Conservation (phyloP, 1,140 invertebrate genomes). For the Lepidostoma basale region DNA sequence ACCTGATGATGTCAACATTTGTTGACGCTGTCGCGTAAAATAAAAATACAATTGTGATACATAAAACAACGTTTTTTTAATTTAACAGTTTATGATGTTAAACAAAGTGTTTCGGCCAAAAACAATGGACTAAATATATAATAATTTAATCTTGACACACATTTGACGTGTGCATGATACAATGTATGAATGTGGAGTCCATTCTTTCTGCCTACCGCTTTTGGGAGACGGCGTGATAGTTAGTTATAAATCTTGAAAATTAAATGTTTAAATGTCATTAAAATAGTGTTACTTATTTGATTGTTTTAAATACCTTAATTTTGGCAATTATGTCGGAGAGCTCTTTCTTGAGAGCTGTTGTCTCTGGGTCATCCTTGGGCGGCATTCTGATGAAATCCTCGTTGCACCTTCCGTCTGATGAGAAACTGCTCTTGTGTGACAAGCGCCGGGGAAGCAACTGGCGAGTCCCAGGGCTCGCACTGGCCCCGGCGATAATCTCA, state of each 20-base stretch:
- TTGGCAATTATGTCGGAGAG: slow-evolving; percentile 76
- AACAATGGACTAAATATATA: no score
- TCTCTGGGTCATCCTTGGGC: slow-evolving; percentile 82
- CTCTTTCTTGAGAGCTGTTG: slow-evolving; percentile 75
- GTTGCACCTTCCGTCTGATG: no score
- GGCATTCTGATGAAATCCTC: slow-evolving; percentile 51
- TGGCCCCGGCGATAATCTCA: slow-evolving; percentile 30
- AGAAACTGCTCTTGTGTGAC: not conserved
- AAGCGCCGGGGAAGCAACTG: slow-evolving; percentile 5
- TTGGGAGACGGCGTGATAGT: no score
- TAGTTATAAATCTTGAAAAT: not conserved
- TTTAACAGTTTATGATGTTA: no score
- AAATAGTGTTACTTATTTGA: not conserved
- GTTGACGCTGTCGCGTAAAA: no score
- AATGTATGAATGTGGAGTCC: not conserved
- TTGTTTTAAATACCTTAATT: slow-evolving; percentile 68
- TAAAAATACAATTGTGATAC: no score
- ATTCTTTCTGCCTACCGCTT: no score
- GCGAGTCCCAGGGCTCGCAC: not conserved
- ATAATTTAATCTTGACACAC: not conserved
- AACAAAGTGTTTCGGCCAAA: no score
- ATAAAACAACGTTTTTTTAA: no score
- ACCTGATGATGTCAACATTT: no score
- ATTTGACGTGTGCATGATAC: not conserved
- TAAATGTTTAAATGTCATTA: not conserved